A percentile compares a stretch with the other conserved stretches of the same genome.
phyloP scores from a whole-genome alignment of 2,797 vertebrate species.

The Lepus oiostolus region DNA sequence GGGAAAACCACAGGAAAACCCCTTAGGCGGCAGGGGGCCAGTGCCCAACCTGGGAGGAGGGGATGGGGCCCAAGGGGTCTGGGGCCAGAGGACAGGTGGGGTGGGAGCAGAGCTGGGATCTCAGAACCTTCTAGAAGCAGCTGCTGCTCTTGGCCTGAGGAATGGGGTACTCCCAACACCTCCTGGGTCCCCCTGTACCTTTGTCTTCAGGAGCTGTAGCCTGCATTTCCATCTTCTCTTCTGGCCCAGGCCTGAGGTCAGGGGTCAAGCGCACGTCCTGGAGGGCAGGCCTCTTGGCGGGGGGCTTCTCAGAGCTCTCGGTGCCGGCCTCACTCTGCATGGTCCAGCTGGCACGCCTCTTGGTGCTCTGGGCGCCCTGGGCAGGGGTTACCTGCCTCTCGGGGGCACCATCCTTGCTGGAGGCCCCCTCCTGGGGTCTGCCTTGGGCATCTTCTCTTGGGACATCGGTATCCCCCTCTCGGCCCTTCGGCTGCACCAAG shows the following conservation, averaged over 20 bases:
- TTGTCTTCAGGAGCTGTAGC: not conserved
- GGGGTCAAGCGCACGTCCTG: constrained; percentile 19
- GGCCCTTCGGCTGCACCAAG: constrained; percentile 79
- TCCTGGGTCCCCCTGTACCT: not conserved
- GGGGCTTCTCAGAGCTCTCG: not conserved
- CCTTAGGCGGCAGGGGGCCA: not conserved
- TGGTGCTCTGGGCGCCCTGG: constrained; percentile 26
- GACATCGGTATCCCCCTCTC: not conserved
- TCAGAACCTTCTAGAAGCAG: constrained; percentile 72
- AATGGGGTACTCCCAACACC: accelerated
- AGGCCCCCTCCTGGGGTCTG: not conserved
- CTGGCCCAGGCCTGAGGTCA: not conserved
- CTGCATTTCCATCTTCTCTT: not conserved
- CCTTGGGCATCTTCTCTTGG: constrained; percentile 53
- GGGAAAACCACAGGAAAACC: not conserved
- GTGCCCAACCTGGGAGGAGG: not conserved
- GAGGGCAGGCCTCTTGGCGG: constrained; percentile 56
- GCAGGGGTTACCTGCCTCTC: not conserved
- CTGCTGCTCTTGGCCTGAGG: constrained; percentile 64
- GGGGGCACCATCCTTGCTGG: constrained; percentile 63
- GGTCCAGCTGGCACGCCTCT: constrained; percentile 1
- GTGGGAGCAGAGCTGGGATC: not conserved
- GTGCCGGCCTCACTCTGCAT: not conserved
- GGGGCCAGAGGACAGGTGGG: not conserved
- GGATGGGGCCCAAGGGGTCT: too few species aligned